Base-by-base conservation (phyloP, 1,140 invertebrate genomes). In the Amphibalanus amphitrite region DNA sequence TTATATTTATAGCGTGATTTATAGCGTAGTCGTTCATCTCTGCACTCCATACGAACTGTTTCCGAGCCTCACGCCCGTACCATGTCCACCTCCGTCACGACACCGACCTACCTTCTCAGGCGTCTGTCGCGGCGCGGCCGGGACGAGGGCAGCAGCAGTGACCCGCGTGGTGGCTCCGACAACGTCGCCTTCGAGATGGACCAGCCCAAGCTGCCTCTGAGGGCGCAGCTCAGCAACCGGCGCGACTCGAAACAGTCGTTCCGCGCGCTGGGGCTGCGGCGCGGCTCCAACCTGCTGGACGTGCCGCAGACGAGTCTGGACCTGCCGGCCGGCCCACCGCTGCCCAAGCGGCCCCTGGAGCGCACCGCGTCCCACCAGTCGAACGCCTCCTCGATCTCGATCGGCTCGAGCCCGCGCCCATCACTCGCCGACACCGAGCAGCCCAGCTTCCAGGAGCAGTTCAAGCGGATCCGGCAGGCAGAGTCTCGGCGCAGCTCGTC, bases 131-230 rank as follows among this genome's bases (percentile, higher is more conserved):
- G 20, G 20, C 47, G 47, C 10, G 20, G 47, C 17, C 10, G 47
- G 20, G 47, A 59, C 13, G 47, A 59, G 33, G 33, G 33, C 47
- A 59, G 47, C 47, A 59, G 47, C 47, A 13, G 10, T 3, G 47
- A 59, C 47, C 47, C 47, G 1, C 47, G 47, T 20, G 47, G 47
- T 20, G 47, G 47, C 47, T 8, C 47, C 47, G 83, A 84, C 40
- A 86, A 86, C 74, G 81, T 82, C 69, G 83, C 78, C 13, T 86
- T 85, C 76, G 47, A 59, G 47, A 59, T 59, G 47, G 47, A 59
- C 10, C 10, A 13, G 47, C 47, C 47, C 47, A 59, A 13, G 47
- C 10, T 20, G 47, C 47, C 47, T 1, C 47, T 59, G 47, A 8
- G 23, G 13, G 20, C 13, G 47, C 47, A 20, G 47, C 20, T 23